Evolutionary conservation across 1,140 invertebrate genomes (phyloP), one percentile per base, ranked within the genome.

Genomic region (Achroia grisella): DNA sequence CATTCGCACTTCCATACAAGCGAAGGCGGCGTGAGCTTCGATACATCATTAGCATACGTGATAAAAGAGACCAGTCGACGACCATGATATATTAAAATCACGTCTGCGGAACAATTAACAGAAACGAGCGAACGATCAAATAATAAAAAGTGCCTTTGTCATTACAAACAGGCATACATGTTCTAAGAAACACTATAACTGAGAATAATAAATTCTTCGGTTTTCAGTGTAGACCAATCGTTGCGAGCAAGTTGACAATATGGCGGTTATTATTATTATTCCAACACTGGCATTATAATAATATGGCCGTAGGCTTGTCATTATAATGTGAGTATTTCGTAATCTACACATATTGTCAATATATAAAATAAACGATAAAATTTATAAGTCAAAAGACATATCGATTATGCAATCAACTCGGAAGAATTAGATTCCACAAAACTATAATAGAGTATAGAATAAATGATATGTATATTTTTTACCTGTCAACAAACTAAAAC

Each of bases 71-170:
- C 59, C 66, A 71, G 57, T 62, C 64, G 71, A 81, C 65, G 71
- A 67, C 71, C 74, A 73, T 84, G 72, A 78, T 80, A 74, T 79
- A 83, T 83, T 80, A 80, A 81, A 80, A 80, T 75, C 77, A 81
- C 79, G 79, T 81, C 63, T 64, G 49, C 63, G 62, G 61, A 70
- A 84, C 80, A 84, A 81, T 81, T 80, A 76, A 73, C 62, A 64
- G 68, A 73, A 77, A 77, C 73, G 66, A 76, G 60, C 64, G 45
- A 73, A 52, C 65, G 66, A 84, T 84, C 75, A 78, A 83, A 83
- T 80, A 79, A 82, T 80, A 83, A 81, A 83, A 84, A 78, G 50
- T 71, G 48, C 68, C 62, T 81, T 78, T 84, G 75, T 81, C 71
- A 81, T 79, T 75, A 76, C 62, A 74, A 79, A 64, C 72, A 71